Base-by-base conservation (phyloP, 2,797 vertebrate genomes). In the Synanceia verrucosa region DNA sequence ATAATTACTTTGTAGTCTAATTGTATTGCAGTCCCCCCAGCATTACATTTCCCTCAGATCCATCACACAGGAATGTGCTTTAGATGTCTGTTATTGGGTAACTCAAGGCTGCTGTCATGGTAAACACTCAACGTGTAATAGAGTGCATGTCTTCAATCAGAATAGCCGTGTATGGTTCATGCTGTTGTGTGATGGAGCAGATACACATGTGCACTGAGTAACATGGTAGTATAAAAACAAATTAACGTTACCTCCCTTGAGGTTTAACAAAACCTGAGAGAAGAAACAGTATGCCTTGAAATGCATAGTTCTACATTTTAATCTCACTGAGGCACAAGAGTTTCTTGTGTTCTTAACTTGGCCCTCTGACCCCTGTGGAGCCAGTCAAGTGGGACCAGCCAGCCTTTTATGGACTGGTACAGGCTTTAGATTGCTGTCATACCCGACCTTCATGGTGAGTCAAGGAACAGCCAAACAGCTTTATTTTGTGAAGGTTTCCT, bases 61-160 rank as follows among this genome's bases (percentile, higher is more conserved):
- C 43, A 26, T 55, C 52, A 21, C 34, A 29, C 10, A 58, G 37
- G 44, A 62, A 67, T 33, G 14, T 44, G 51, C 21, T 1, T 47
- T 50, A 56, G 60, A 55, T 1, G 2, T 66, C 34, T 65, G 44
- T 61, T 77, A 53, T 51, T 50, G 65, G 29, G 14, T 50, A 52
- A 64, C 39, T 67, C 39, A 21, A 34, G 66, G 46, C 44, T 71
- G 60, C 78, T 73, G 60, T 70, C 73, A 74, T 70, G 70, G 56
- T 41, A 64, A 82, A 86, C 70, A 60, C 37, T 78, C 52, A 58
- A 48, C 43, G 23, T 50, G 51, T 78, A 78, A 85, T 18, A 73
- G 43, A 69, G 78, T 10, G 18, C 36, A 44, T 7, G 28, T 79
- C 84, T 29, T 60, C 57, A 68, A 57, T 74, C 64, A 69, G 34